phyloP scores from a whole-genome alignment of 2,113 vertebrate genomes.

The Barbus barbus region DNA sequence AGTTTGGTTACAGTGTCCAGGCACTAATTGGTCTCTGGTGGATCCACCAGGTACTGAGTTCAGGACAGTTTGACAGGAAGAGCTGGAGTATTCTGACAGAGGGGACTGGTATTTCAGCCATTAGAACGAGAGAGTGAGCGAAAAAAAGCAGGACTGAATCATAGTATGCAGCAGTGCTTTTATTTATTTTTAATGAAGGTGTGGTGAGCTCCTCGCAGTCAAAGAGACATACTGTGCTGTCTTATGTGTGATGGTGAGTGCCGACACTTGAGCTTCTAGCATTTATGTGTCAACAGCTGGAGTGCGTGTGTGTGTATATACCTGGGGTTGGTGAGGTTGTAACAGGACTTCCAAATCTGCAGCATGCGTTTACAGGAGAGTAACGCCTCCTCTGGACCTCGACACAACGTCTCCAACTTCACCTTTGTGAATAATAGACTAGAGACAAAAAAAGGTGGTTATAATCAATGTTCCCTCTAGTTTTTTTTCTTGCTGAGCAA shows the following conservation, averaged over 20 bases:
- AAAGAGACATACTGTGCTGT: conserved; percentile 26
- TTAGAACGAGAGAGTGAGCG: conserved; percentile 4
- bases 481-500: no score
- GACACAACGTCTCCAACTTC: conserved; percentile 90
- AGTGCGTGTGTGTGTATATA: conserved; percentile 56
- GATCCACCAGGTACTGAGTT: conserved; percentile 18
- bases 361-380: conserved; percentile 98
- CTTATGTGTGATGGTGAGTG: conserved; percentile 19
- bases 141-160: conserved; percentile 8
- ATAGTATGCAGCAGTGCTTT: conserved; percentile 20
- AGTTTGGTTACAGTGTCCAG: conserved; percentile 31
- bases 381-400: conserved; percentile 93
- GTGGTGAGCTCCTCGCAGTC: conserved; percentile 18
- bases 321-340: conserved; percentile 98
- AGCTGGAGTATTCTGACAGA: conserved; percentile 20
- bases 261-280: conserved; percentile 5
- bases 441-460: not conserved
- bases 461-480: no score
- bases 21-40: conserved; percentile 49
- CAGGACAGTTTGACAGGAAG: conserved; percentile 46
- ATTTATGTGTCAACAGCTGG: conserved; percentile 9
- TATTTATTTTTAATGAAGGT: conserved; percentile 42
- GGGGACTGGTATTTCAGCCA: conserved; percentile 1
- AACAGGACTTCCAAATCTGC: conserved; percentile 99
- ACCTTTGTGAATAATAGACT: conserved; percentile 97